These are phyloP conservation scores for Centroberyx gerrardi DNA, from an alignment of 2,797 vertebrate species.

Conservation along the genomic window DNA sequence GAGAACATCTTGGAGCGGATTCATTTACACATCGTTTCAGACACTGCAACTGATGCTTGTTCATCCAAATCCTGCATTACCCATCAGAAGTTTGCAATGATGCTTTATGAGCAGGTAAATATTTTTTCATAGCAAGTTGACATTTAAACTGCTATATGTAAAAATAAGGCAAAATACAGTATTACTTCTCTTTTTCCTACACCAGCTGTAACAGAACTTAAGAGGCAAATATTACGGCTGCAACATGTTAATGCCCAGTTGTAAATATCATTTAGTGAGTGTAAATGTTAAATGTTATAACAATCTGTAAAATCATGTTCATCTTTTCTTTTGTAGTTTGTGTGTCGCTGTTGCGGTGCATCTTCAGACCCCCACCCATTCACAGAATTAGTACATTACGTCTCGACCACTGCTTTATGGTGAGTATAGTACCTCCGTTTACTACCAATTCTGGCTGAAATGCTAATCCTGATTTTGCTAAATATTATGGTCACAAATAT, in stretches of 20 bases:
- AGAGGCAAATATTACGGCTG: too few species aligned
- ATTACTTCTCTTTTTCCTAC: not conserved
- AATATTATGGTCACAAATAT: constrained; percentile 35
- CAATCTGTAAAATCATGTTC: not conserved
- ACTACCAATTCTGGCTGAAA: constrained; percentile 14
- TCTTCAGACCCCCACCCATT: constrained; percentile 97
- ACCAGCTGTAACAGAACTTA: too few species aligned
- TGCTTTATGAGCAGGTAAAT: constrained; percentile 96
- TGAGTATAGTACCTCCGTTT: constrained; percentile 86
- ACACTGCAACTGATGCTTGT: constrained; percentile 91
- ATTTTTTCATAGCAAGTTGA: not conserved
- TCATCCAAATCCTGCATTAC: constrained; percentile 97
- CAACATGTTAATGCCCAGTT: too few species aligned
- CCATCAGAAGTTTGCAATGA: constrained; percentile 99
- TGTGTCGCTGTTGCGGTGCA: constrained; percentile 96
- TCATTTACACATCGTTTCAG: constrained; percentile 95
- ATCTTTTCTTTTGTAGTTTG: constrained; percentile 86
- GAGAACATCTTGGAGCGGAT: constrained; percentile 97
- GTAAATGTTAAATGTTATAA: not conserved
- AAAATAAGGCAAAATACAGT: not conserved
- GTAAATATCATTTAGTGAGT: too few species aligned
- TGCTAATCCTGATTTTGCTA: constrained; percentile 50
- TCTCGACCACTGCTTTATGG: constrained; percentile 98
- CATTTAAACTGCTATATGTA: not conserved
- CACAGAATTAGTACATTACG: constrained; percentile 96